A percentile compares a stretch with the other conserved stretches of the same genome.
These are phyloP conservation scores for Brevimyrus niger DNA, from an alignment of 2,113 vertebrate genomes.

Conservation along the genomic window DNA sequence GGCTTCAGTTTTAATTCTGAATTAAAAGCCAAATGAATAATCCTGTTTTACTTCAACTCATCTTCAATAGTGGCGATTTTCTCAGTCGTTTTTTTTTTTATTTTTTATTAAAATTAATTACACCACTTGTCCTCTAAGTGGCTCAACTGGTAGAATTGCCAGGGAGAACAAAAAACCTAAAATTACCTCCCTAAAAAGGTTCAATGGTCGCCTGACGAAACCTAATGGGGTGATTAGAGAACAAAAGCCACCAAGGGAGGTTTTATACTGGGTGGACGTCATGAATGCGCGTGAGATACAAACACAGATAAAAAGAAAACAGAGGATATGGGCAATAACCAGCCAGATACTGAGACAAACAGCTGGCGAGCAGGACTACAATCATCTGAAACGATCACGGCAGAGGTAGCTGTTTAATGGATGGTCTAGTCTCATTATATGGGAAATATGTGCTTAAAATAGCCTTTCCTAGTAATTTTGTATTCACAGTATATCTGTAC, in stretches of 20 bases:
- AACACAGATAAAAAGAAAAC: neutral
- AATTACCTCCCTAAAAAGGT: neutral
- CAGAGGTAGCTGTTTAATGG: neutral
- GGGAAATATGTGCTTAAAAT: slow-evolving; percentile 1
- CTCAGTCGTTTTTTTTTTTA: neutral
- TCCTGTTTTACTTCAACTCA: neutral
- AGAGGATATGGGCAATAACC: neutral
- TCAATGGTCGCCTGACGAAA: neutral
- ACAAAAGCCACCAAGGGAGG: neutral
- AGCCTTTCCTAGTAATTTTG: neutral
- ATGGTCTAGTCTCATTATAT: neutral
- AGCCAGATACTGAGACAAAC: neutral
- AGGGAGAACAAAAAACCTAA: neutral
- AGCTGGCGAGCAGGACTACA: neutral
- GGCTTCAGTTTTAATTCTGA: neutral
- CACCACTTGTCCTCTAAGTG: neutral
- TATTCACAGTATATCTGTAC: neutral
- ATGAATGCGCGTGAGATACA: neutral
- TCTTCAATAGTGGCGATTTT: neutral
- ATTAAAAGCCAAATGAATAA: neutral
- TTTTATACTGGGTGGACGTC: neutral
- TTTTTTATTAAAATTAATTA: neutral
- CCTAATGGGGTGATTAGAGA: neutral
- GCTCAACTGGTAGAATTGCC: neutral
- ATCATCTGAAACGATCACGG: neutral